Evolutionary conservation across 2,888 invertebrate species (phyloP), one percentile per base, ranked within the genome.

Genomic region (Brassicogethes aeneus): DNA sequence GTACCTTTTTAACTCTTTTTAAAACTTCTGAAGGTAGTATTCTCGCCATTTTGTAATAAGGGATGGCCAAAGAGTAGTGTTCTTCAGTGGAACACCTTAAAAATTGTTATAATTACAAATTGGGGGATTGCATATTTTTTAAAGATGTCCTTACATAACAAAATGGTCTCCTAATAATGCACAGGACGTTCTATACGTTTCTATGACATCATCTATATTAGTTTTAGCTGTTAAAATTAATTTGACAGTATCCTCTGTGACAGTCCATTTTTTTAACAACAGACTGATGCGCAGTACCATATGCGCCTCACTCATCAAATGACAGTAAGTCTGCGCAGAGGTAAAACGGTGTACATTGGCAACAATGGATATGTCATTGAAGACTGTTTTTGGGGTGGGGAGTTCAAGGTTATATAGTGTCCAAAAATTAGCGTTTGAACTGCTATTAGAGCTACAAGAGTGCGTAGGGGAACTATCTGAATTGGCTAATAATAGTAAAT

Each of bases 221-320:
- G 45, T 48, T 50, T 57, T 59, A 38, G 42, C 51, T 40, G 48
- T 54, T 15, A 45, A 49, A 12, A 60, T 52, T 17, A 59, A 47
- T 37, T 58, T 60, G 1, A 66, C 64, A 35, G 52, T 60, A 14
- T 62, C 61, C 7, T 67, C 67, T 2, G 54, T 54, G 37, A 59
- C 52, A n/a, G 51, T 45, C 65, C 66, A 68, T 44, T 59, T 56
- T 31, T 57, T 59, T 15, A 70, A 46, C 36, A 70, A 62, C 33
- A 73, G 59, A 2, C 69, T 65, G 16, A 73, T 59, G 42, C 78
- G 66, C 13, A 86, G 64, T 52, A 85, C 75, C 50, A 82, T 73
- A 57, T 84, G 82, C 3, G 82, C 82, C 64, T 87, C 86, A 52
- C 78, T 76, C 56, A 86, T 67, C 40, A 88, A 68, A 61, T 85